These are phyloP conservation scores for Echinometra lucunter DNA, from an alignment of 53 echinoderm and acorn worm genomes.

Conservation along the genomic window DNA sequence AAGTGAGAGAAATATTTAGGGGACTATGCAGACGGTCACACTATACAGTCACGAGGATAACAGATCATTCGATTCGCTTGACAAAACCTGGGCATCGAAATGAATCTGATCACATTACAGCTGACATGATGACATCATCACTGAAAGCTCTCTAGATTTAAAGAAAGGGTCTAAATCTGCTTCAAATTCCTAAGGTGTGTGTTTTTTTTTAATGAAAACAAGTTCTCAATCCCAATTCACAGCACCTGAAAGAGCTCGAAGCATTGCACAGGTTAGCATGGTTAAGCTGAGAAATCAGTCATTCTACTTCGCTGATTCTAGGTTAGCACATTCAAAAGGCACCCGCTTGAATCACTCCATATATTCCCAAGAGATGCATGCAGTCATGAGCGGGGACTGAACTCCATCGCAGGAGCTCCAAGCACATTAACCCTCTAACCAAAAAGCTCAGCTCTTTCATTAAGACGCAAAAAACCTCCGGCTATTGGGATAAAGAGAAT, in stretches of 20 bases:
- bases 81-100: neutral
- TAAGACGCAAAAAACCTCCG: constrained; percentile 3
- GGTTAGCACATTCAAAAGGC: neutral
- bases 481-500: neutral
- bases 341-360: neutral
- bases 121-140: neutral
- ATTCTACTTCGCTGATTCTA: neutral
- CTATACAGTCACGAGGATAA: neutral
- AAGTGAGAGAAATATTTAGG: neutral
- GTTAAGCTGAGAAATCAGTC: constrained; percentile 27
- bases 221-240: constrained; percentile 7
- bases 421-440: neutral
- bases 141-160: neutral
- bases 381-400: constrained; percentile 10
- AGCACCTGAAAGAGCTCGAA: neutral
- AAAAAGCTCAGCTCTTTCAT: constrained; percentile 22
- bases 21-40: neutral
- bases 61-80: constrained; percentile 25
- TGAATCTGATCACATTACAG: constrained; percentile 26
- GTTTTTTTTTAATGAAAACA: neutral
- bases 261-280: neutral
- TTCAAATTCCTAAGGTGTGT: neutral
- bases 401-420: neutral
- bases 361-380: neutral
- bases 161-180: neutral